Evolutionary conservation across 2,888 invertebrate genomes (phyloP).

Genomic region (Nycteola revayana): DNA sequence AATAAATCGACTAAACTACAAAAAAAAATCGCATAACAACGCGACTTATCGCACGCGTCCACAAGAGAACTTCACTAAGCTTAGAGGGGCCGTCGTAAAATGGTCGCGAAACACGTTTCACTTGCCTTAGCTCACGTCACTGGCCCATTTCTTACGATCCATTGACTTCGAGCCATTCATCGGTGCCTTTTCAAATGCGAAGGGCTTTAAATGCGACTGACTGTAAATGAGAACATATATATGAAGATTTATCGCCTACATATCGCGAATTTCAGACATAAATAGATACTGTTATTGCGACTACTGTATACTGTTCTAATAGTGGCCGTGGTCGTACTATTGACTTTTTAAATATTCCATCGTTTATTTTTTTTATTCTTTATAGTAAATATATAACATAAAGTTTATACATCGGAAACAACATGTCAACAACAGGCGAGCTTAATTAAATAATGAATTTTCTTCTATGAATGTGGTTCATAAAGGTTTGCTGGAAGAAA

Average conservation of each 20-base stretch:
- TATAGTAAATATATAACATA: too few species aligned
- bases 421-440: too few species aligned
- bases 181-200: conserved; percentile 71
- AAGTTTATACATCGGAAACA: too few species aligned
- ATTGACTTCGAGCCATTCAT: conserved; percentile 76
- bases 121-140: conserved; percentile 65
- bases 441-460: too few species aligned
- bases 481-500: too few species aligned
- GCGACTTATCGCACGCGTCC: conserved; percentile 30
- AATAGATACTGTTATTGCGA: too few species aligned
- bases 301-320: too few species aligned
- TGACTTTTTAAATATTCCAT: too few species aligned
- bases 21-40: conserved; percentile 20
- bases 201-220: conserved; percentile 64
- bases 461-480: too few species aligned
- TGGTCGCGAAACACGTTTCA: conserved; percentile 56
- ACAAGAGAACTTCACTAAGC: conserved; percentile 33
- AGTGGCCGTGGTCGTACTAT: too few species aligned
- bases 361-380: too few species aligned
- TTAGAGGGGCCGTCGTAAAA: conserved; percentile 46
- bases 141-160: conserved; percentile 78
- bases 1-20: conserved; percentile 14
- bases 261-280: too few species aligned
- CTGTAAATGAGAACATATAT: conserved; percentile 64
- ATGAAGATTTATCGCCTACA: conserved; percentile 50